These are phyloP conservation scores for Aporophyla lueneburgensis DNA, from an alignment of 2,888 invertebrate genomes.

Conservation along the genomic window DNA sequence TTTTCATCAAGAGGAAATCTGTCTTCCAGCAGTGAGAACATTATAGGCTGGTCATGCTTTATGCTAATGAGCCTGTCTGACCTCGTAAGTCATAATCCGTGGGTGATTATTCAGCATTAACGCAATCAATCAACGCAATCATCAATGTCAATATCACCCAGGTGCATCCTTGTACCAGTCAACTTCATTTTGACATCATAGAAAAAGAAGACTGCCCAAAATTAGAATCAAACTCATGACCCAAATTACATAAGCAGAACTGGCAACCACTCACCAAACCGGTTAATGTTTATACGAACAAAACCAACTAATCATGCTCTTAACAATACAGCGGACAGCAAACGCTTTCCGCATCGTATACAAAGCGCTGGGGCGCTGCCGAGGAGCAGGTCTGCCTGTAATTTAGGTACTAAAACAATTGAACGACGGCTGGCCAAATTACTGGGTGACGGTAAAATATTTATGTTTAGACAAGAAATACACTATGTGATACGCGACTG, in stretches of 20 bases:
- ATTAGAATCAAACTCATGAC: not conserved
- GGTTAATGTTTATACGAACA: not conserved
- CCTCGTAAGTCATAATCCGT: too few relatives aligned
- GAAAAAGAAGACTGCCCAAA: not conserved
- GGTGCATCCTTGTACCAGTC: too few relatives aligned
- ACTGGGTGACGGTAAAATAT: not conserved
- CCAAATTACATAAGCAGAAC: not conserved
- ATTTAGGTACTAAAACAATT: slow-evolving; percentile 25
- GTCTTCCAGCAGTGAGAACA: too few relatives aligned
- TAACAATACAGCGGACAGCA: not conserved
- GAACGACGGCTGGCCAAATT: slow-evolving; percentile 7
- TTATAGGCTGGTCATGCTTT: too few relatives aligned
- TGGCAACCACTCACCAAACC: not conserved
- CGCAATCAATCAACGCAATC: too few relatives aligned
- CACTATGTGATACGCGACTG: too few relatives aligned
- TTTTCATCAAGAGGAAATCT: too few relatives aligned
- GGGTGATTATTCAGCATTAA: too few relatives aligned
- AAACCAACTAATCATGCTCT: slow-evolving; percentile 16
- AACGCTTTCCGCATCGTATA: slow-evolving; percentile 6
- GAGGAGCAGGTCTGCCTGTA: not conserved
- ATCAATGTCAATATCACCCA: too few relatives aligned
- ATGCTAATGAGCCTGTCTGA: too few relatives aligned
- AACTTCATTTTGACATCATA: too few relatives aligned
- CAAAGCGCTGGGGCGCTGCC: slow-evolving; percentile 30
- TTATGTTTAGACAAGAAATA: too few relatives aligned